Percentiles rank a stretch among this genome's conserved stretches.
Evolutionary conservation across 2,797 vertebrate genomes (phyloP).

Genomic region (Rhabdophis nuchalis): DNA sequence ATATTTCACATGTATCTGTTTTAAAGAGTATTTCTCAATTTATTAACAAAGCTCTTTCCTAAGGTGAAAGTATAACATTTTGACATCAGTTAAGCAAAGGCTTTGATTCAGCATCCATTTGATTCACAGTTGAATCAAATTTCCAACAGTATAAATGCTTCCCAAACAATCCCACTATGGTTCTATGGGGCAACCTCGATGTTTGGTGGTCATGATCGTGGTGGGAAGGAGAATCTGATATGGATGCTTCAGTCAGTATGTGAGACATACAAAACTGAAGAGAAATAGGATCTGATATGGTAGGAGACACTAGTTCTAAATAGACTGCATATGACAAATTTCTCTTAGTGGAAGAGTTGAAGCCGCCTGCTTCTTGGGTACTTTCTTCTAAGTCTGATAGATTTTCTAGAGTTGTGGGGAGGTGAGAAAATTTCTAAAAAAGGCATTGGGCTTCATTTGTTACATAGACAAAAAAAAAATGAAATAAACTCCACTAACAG

Average conservation of each 20-base stretch:
- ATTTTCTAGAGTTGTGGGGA: background rate
- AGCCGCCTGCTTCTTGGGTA: background rate
- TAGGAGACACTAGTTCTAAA: background rate
- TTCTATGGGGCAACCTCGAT: background rate
- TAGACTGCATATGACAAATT: background rate
- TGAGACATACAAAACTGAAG: background rate
- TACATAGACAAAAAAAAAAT: background rate
- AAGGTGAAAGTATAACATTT: background rate
- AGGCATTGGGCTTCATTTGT: background rate
- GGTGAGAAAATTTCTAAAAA: background rate
- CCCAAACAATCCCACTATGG: background rate
- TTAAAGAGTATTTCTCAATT: background rate
- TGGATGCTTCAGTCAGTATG: background rate
- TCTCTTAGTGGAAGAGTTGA: background rate
- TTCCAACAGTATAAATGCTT: background rate
- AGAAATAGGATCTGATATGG: background rate
- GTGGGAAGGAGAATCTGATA: background rate
- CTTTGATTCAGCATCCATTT: background rate
- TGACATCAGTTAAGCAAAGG: background rate
- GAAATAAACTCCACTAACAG: background rate
- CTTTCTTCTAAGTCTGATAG: background rate
- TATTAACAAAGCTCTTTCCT: background rate
- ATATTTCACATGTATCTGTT: background rate
- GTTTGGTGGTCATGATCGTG: background rate
- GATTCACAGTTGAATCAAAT: background rate